Evolutionary conservation across 2,113 vertebrate species (phyloP), one percentile per base, ranked within the genome.

Genomic region (Pelobates fuscus): DNA sequence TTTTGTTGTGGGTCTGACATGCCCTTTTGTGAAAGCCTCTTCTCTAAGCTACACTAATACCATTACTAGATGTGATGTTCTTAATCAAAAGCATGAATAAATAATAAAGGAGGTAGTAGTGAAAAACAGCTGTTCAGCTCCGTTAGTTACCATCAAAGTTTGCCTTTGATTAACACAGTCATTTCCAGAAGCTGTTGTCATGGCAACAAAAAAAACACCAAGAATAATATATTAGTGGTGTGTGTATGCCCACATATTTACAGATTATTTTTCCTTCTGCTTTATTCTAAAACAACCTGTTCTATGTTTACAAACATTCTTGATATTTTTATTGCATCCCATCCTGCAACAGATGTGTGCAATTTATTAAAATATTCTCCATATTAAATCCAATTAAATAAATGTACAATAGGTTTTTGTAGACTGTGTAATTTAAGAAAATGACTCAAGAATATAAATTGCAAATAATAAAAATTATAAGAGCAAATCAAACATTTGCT

Each of bases 91-190:
- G 32, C 49, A 30, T 75, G 52, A 46, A 75, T 75, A 66, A 43
- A 59, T 75, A 67, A 75, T 59, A 46, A 67, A 29, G 24, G 44
- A 67, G 32, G 24, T 52, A 58, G 30, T 37, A 2, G 10, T 57
- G 58, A 41, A 58, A 55, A 58, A 32, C 71, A 67, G 63, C 62
- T 75, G 71, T 75, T 75, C 63, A 46, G 24, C 25, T 27, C 12
- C 55, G 52, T 59, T 67, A 66, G 32, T 44, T 29, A 27, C 57
- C 52, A 67, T 58, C 63, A 75, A 57, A 65, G 63, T 73, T 65
- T 73, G 21, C 17, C 32, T 73, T 43, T 73, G 46, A 75, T 67
- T 59, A 59, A 32, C 44, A 20, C 7, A 75, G 32, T 44, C 25
- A 75, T 60, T n/a, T 46, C 6, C 25, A 52, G 72, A 60, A 25